Evolutionary conservation across 2,888 invertebrate genomes (phyloP), one percentile per base, ranked within the genome.

Genomic region (Gymnoscelis rufifasciata): DNA sequence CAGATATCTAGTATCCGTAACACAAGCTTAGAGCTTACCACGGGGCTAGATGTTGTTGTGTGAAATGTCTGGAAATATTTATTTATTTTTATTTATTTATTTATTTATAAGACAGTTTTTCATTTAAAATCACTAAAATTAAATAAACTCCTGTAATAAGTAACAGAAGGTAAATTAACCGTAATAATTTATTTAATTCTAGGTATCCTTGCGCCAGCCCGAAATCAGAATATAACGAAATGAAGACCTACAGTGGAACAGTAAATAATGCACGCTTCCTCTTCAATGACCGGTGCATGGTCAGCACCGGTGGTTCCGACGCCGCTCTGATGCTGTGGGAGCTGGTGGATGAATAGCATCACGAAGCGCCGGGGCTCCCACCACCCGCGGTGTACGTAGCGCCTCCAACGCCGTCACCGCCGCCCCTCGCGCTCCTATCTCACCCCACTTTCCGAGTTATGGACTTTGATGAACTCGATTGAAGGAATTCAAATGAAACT

Each of bases 241-340:
- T 93, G 59, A 97, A 97, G 78, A 93, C 94, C 0, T 97, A 97
- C 89, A 95, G 95, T 27, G 94, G 94, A 23, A 91, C 93, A 61
- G 90, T 97, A 38, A 94, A 94, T 27, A 91, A 92, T 49, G 93
- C 94, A 0, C 90, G 95, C 31, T 97, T 97, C 83, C 88, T 96
- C 11, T 95, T 92, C 83, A 96, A 96, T 69, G 96, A 97, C 78
- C 92, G 94, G 43, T 94, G 94, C 66, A 87, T 97, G 50, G 93
- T 96, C 42, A 94, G 94, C 11, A 93, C 95, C 7, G 97, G 97
- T 2, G 97, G 97, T 24, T 91, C 93, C 55, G 97, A 97, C 72
- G 96, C 96, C 15, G 93, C 95, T 5, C 90, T 97, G 28, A 95
- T 97, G 94, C 91, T 97, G 56, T 97, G 97, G 96, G 95, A 95